A percentile compares a stretch with the other conserved stretches of the same genome.
Conservation (phyloP, 2,797 vertebrate species). For the Microtus obscurus region DNA sequence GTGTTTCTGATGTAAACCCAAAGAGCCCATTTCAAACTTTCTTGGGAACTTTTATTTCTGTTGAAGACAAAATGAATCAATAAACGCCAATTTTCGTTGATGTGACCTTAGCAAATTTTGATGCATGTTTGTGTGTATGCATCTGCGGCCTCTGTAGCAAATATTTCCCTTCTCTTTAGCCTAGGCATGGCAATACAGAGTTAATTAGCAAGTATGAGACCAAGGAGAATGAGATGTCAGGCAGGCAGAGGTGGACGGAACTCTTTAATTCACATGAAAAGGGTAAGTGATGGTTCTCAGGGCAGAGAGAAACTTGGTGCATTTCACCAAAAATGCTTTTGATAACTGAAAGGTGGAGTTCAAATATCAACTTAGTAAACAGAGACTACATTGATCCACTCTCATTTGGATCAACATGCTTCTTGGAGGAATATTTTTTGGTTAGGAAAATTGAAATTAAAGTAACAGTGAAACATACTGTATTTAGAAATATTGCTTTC, state of each 20-base stretch:
- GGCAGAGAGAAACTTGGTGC: background rate
- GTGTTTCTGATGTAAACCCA: conserved; percentile 13
- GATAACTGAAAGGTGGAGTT: background rate
- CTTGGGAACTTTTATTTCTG: conserved; percentile 40
- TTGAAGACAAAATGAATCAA: background rate
- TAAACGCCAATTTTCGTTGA: conserved; percentile 27
- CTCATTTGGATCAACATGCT: background rate
- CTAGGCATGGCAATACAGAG: background rate
- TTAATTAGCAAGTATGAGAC: background rate
- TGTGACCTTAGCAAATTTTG: background rate
- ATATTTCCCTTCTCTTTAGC: background rate
- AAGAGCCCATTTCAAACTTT: conserved; percentile 20
- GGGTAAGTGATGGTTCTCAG: background rate
- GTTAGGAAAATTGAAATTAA: conserved; percentile 35
- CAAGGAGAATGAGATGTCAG: background rate
- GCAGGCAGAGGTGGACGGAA: background rate
- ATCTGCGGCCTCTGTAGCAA: background rate
- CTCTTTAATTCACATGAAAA: background rate
- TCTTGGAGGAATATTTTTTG: conserved; percentile 30
- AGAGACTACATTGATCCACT: background rate
- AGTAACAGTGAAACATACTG: background rate
- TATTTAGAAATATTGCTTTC: background rate
- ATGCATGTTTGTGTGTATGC: background rate
- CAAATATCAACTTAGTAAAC: conserved; percentile 13
- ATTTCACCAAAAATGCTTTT: background rate